A percentile compares a stretch with the other conserved stretches of the same genome.
phyloP scores from a whole-genome alignment of 1,140 invertebrate genomes.

The Trachymyrmex cornetzi region DNA sequence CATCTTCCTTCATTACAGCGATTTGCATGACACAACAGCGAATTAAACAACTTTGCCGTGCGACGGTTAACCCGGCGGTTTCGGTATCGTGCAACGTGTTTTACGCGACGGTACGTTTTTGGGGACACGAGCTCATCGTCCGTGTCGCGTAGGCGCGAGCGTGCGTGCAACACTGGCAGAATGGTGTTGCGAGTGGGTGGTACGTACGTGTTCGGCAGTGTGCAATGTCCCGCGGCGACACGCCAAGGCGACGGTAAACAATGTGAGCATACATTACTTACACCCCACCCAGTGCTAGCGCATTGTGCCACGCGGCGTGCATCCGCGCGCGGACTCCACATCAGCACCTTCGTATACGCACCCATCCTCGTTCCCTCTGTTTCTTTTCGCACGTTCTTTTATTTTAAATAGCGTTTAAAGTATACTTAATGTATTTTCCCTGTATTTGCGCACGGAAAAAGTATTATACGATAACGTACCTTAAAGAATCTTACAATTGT shows the following conservation, averaged over 20 bases:
- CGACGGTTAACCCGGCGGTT: conserved; percentile 27
- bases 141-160: conserved; percentile 37
- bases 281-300: conserved; percentile 64
- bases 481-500: background rate
- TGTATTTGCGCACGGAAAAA: background rate
- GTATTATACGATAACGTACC: background rate
- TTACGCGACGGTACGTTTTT: conserved; percentile 42
- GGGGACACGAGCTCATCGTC: background rate
- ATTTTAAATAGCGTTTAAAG: conserved; percentile 6
- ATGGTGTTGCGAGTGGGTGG: conserved; percentile 45
- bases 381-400: background rate
- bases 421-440: conserved; percentile 19
- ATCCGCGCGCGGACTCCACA: conserved; percentile 22
- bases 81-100: conserved; percentile 24
- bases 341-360: conserved; percentile 10
- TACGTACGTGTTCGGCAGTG: conserved; percentile 67
- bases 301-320: conserved; percentile 70
- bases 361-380: background rate
- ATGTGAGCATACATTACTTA: conserved; percentile 79
- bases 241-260: conserved; percentile 79
- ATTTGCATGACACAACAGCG: conserved; percentile 67
- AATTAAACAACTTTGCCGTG: conserved; percentile 42
- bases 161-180: conserved; percentile 27
- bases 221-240: conserved; percentile 72
- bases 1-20: conserved; percentile 47